Base-by-base conservation (phyloP, 2,113 vertebrate genomes). In the Sebastes fasciatus region DNA sequence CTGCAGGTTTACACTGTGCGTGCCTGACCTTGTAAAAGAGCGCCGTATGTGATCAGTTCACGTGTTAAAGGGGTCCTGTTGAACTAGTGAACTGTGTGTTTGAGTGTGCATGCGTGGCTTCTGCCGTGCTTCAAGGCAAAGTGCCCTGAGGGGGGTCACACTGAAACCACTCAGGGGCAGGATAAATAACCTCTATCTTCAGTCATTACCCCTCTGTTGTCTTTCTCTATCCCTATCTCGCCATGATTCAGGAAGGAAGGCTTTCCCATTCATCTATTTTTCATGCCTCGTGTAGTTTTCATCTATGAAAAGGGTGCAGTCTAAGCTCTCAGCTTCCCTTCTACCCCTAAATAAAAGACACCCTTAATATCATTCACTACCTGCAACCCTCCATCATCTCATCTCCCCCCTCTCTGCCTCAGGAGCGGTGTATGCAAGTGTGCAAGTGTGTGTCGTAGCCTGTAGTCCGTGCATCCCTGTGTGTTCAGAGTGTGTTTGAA, bases 261-360 rank as follows among this genome's bases (percentile, higher is more conserved):
- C 87, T 89, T 90, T 26, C 88, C 70, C 78, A 57, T 80, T 89
- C 86, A 93, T 94, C 83, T 86, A 94, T 94, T 86, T 94, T 94
- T 94, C 79, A 94, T 93, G 91, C 72, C 52, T 80, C 83, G 88
- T 87, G 81, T 88, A 82, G 79, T 90, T 91, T 89, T 81, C 80
- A 83, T 86, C 68, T 72, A 84, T 74, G 79, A 55, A 77, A 76
- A 81, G 66, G 81, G 34, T 75, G 69, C 76, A 80, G 84, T 77
- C 81, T 69, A 77, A 79, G 84, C 81, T 78, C 71, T 83, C 74
- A 62, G 74, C 87, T 67, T 91, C 69, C 79, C 65, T 55, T 76
- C 77, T 70, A 54, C 52, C 87, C 79, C 84, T 85, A 83, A 93
- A 92, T 92, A 91, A 90, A 92, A 80, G 68, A 86, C 60, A 71